Evolutionary conservation across 2,113 vertebrate species (phyloP), one percentile per base, ranked within the genome.

Genomic region (Anhinga anhinga): DNA sequence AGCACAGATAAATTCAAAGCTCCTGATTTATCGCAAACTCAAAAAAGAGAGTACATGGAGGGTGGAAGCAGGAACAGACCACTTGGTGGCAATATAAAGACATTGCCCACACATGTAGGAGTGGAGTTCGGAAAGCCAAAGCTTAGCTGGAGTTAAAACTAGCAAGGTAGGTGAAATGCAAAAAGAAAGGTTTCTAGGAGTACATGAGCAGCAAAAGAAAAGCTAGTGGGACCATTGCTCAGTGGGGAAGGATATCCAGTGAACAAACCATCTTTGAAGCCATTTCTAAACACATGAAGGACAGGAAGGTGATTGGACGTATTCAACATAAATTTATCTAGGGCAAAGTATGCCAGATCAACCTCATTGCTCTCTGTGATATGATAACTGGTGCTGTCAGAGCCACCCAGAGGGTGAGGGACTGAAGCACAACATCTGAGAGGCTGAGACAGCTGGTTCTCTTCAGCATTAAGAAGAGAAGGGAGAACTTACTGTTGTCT

Each of bases 371-470:
- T 20, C 42, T 66, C 36, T 62, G 5, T 34, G 27, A 19, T 20
- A 45, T 0, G 27, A 47, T 44, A 38, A 53, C 42, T 15, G 22
- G 10, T 53, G 22, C 55, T 79, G 22, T 53, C 47, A 77, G 45
- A 81, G 22, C 19, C 65, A 58, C 0, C 0, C 21, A 72, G 26
- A 42, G 3, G 3, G 30, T 23, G 23, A 55, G 20, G 9, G 23
- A 55, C n/a, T 59, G n/a, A 67, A 82, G 58, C 45, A 85, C 25
- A 42, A 40, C 58, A 67, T 36, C 34, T 12, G 58, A 47, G 15
- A 73, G 18, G 26, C 25, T 69, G 58, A 90, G 29, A 44, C 17
- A 44, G 5, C 5, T 78, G 19, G 5, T 19, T 27, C 61, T 86
- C 44, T 79, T 73, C 40, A 89, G 45, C 15, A 17, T 29, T 49